phyloP scores from a whole-genome alignment of 2,113 vertebrate genomes.

The Centropus unirufus region DNA sequence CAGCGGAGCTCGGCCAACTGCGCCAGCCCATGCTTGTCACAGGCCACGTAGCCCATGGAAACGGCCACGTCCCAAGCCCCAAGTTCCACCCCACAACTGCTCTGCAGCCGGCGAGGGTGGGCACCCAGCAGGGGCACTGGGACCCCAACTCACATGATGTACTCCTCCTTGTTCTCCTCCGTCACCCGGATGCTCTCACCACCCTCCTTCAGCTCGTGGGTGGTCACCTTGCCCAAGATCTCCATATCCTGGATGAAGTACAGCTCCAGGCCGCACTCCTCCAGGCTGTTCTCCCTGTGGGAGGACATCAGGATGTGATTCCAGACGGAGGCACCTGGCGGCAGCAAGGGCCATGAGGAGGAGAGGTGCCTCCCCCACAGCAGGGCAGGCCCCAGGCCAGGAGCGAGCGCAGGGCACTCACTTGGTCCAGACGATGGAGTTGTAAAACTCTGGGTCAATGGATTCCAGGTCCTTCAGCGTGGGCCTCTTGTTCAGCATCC shows the following conservation, averaged over 20 bases:
- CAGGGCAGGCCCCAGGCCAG: fast-evolving
- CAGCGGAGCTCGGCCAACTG: neutral
- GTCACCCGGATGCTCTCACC: slow-evolving; percentile 94
- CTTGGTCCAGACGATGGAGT: slow-evolving; percentile 99
- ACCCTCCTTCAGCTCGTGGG: slow-evolving; percentile 93
- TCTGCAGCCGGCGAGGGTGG: fast-evolving
- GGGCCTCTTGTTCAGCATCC: slow-evolving; percentile 97
- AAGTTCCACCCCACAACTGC: neutral
- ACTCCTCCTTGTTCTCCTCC: slow-evolving; percentile 97
- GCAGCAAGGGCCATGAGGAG: neutral
- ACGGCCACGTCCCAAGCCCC: neutral
- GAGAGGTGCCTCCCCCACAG: neutral
- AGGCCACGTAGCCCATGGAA: slow-evolving; percentile 52
- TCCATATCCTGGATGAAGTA: slow-evolving; percentile 99
- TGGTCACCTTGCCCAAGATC: slow-evolving; percentile 95
- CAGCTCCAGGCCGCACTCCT: slow-evolving; percentile 95
- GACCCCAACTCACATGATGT: slow-evolving; percentile 84
- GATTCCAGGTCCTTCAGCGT: slow-evolving; percentile 98
- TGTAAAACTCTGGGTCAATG: slow-evolving; percentile 97
- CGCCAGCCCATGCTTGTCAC: slow-evolving; percentile 41
- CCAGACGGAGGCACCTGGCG: fast-evolving
- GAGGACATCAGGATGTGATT: neutral
- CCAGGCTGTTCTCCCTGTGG: slow-evolving; percentile 91
- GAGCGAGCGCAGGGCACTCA: slow-evolving; percentile 66
- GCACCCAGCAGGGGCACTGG: fast-evolving